phyloP scores from a whole-genome alignment of 2,888 invertebrate species.

The Tridacna gigas region DNA sequence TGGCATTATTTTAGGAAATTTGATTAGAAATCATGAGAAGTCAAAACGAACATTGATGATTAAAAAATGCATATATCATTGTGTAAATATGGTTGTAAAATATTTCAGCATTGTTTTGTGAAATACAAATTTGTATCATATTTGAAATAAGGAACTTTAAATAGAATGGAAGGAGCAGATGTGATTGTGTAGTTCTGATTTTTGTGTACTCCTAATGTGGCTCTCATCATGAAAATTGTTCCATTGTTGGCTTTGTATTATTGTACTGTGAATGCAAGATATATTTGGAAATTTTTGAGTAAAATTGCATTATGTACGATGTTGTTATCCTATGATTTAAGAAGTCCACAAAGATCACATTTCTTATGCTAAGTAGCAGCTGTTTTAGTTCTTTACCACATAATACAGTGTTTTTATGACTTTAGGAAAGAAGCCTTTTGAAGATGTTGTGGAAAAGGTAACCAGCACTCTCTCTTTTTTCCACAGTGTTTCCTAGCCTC shows the following conservation, averaged over 20 bases:
- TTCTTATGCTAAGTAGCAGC: no score
- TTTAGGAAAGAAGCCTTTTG: no score
- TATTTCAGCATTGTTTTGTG: neutral
- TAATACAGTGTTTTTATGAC: no score
- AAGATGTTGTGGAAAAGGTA: no score
- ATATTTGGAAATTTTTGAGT: conserved; percentile 22
- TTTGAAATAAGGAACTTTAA: neutral
- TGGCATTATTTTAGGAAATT: neutral
- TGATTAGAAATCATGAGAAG: neutral
- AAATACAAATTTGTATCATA: neutral
- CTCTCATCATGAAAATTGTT: neutral
- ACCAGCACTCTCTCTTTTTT: no score
- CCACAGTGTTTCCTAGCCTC: no score
- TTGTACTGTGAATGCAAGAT: conserved; percentile 5
- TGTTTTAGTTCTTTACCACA: no score
- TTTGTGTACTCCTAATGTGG: neutral
- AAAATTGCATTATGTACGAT: conserved; percentile 1
- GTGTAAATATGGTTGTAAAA: neutral
- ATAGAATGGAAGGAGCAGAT: neutral
- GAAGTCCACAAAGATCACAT: no score
- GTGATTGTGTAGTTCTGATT: neutral
- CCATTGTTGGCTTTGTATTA: neutral
- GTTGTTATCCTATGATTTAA: no score
- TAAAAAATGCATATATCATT: neutral
- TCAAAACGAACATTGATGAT: neutral